These are phyloP conservation scores for Anthophora plumipes DNA, from an alignment of 2,888 invertebrate genomes.

Conservation along the genomic window DNA sequence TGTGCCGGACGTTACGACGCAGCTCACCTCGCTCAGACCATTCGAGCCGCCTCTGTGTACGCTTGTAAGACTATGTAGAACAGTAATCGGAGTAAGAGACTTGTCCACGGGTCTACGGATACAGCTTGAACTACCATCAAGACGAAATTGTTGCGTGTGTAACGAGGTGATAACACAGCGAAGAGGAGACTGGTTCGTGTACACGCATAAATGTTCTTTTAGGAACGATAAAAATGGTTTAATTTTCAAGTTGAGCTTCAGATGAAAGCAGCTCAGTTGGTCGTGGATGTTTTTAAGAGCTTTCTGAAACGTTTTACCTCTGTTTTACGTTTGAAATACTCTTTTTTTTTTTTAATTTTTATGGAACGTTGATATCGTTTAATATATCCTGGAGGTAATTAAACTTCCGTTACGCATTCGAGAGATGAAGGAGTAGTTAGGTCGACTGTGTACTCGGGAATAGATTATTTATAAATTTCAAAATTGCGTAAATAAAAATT, in stretches of 20 bases:
- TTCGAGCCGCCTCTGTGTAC: constrained; percentile 3
- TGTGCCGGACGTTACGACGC: constrained; percentile 46
- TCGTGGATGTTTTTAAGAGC: background rate
- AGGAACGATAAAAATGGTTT: background rate
- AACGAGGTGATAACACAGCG: constrained; percentile 18
- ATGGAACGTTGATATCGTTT: no score
- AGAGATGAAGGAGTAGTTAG: no score
- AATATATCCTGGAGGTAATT: no score
- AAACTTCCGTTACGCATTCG: no score
- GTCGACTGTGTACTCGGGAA: no score
- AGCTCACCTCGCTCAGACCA: constrained; percentile 10
- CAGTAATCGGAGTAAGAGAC: constrained; percentile 35
- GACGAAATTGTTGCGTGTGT: constrained; percentile 23
- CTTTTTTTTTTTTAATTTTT: no score
- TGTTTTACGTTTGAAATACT: no score
- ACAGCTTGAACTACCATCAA: constrained; percentile 27
- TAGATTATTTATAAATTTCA: no score
- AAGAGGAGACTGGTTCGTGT: background rate
- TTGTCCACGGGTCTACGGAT: constrained; percentile 9
- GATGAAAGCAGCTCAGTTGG: background rate
- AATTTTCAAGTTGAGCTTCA: background rate
- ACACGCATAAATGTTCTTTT: no score
- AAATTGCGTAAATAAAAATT: no score
- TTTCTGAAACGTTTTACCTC: no score
- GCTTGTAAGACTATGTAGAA: constrained; percentile 20